Conservation (phyloP, 2,113 vertebrate species). For the Engraulis encrasicolus region DNA sequence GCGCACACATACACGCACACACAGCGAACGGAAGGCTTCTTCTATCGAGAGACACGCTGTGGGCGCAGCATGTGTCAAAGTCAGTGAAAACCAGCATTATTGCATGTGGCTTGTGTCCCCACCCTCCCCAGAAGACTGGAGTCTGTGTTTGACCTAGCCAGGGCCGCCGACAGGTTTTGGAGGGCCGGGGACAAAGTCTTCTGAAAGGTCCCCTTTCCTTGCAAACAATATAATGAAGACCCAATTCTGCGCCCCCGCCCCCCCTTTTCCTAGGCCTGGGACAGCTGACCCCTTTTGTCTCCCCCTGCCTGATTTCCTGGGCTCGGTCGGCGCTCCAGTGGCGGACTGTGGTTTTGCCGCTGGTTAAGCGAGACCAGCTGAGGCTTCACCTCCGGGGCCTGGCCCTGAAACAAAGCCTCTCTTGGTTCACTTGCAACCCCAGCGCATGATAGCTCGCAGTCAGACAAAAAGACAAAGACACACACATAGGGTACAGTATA, state of each 20-base stretch:
- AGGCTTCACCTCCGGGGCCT: background rate
- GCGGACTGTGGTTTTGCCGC: background rate
- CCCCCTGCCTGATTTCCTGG: too few relatives aligned
- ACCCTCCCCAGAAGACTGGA: background rate
- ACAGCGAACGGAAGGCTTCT: background rate
- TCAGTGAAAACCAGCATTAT: background rate
- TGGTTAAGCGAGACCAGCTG: conserved; percentile 2
- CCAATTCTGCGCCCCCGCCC: too few relatives aligned
- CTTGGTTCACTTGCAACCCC: background rate
- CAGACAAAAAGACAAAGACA: background rate
- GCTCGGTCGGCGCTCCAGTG: background rate
- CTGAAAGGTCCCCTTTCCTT: too few relatives aligned
- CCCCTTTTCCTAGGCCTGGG: too few relatives aligned
- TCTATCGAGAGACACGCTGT: background rate
- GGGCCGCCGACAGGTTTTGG: too few relatives aligned
- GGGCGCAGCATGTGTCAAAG: background rate
- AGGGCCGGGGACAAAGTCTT: too few relatives aligned
- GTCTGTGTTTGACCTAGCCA: background rate
- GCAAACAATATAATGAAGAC: too few relatives aligned
- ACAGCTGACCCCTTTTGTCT: too few relatives aligned
- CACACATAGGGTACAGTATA: background rate
- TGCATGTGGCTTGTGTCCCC: background rate
- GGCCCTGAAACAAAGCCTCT: background rate
- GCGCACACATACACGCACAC: too few relatives aligned
- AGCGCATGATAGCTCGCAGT: background rate